Conservation (phyloP, 2,888 invertebrate genomes). For the Andrena fulva region DNA sequence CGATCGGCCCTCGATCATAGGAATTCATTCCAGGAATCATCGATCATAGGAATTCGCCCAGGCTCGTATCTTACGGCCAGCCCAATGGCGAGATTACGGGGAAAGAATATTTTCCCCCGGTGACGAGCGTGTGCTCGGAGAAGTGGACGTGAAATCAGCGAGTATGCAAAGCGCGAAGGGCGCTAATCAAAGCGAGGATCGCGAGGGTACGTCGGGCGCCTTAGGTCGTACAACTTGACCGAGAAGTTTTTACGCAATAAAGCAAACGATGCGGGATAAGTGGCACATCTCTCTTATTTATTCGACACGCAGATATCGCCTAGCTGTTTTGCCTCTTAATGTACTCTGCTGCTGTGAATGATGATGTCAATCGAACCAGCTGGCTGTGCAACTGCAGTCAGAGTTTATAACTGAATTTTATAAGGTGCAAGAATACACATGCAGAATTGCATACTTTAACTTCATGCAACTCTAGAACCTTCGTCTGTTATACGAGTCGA, state of each 20-base stretch:
- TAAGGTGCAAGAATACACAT: too few species aligned
- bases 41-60: too few species aligned
- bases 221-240: background rate
- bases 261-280: background rate
- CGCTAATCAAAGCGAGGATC: background rate
- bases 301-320: background rate
- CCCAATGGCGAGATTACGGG: background rate
- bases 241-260: background rate
- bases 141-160: background rate
- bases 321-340: too few species aligned
- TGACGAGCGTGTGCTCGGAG: background rate
- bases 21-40: background rate
- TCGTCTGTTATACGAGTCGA: too few species aligned
- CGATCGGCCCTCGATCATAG: slow-evolving; percentile 31
- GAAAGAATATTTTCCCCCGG: slow-evolving; percentile 1
- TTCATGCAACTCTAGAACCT: too few species aligned
- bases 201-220: background rate
- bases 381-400: too few species aligned
- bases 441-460: too few species aligned
- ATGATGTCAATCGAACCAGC: too few species aligned
- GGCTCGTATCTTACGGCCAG: too few species aligned
- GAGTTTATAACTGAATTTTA: too few species aligned
- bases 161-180: slow-evolving; percentile 6
- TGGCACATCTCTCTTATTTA: background rate
- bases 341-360: too few species aligned